Conservation (phyloP, 37 sponge, comb jelly and placozoan species). For the Amphimedon queenslandica region DNA sequence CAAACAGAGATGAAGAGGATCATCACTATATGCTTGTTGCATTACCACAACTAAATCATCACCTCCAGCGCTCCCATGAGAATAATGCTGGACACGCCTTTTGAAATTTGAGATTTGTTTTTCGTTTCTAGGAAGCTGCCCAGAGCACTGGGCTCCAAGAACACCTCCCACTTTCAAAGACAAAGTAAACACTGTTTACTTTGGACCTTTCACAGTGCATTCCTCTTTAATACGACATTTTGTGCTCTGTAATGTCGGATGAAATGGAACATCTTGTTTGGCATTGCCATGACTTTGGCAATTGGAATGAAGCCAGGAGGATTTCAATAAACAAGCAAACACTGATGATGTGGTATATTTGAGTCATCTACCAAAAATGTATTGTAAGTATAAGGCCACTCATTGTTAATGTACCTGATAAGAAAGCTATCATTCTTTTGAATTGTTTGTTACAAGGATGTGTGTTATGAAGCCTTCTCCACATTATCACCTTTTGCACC, state of each 20-base stretch:
- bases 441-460: constrained; percentile 17
- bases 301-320: constrained; percentile 18
- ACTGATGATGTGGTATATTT: constrained; percentile 33
- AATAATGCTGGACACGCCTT: neutral
- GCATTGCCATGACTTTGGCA: constrained; percentile 28
- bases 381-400: neutral
- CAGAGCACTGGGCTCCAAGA: constrained; percentile 20
- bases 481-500: constrained; percentile 15
- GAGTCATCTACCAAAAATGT: constrained; percentile 12
- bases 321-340: constrained; percentile 31
- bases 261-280: constrained; percentile 6
- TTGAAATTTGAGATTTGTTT: constrained; percentile 31
- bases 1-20: constrained; percentile 25
- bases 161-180: constrained; percentile 23
- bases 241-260: constrained; percentile 32
- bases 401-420: constrained; percentile 15
- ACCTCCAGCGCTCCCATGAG: constrained; percentile 1
- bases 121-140: constrained; percentile 37
- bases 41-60: constrained; percentile 48
- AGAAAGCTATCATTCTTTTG: constrained; percentile 15
- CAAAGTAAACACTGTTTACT: neutral
- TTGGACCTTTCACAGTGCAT: constrained; percentile 5
- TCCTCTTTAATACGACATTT: constrained; percentile 2
- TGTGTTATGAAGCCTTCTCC: constrained; percentile 2
- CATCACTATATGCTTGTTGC: constrained; percentile 30